Conservation (phyloP, 2,888 invertebrate genomes). For the Anodontia alba region DNA sequence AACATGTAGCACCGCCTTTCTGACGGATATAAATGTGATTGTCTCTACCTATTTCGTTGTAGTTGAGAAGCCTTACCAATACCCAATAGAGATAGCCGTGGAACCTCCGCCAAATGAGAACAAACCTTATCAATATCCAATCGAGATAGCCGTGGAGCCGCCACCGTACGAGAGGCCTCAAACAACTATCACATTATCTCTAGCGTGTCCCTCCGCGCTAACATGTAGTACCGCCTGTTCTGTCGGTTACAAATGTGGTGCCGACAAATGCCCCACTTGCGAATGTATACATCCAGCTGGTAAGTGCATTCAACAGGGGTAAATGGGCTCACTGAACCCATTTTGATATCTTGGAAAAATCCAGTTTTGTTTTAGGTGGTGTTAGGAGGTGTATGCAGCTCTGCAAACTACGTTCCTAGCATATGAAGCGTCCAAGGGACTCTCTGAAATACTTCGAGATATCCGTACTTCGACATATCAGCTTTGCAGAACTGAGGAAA, state of each 20-base stretch:
- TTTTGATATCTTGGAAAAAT: no score
- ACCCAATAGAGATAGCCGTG: slow-evolving; percentile 46
- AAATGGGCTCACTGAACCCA: no score
- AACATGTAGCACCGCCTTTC: slow-evolving; percentile 50
- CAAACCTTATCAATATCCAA: slow-evolving; percentile 34
- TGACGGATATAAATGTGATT: slow-evolving; percentile 64
- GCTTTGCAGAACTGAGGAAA: no score
- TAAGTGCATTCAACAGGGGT: no score
- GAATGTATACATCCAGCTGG: slow-evolving; percentile 66
- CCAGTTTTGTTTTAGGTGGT: no score
- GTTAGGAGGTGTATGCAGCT: no score
- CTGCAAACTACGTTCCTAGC: no score
- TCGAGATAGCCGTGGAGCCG: slow-evolving; percentile 48
- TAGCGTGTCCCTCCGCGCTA: slow-evolving; percentile 30
- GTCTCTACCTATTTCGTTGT: no score
- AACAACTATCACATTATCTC: slow-evolving; percentile 18
- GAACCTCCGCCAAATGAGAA: slow-evolving; percentile 33
- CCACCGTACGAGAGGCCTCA: slow-evolving; percentile 26
- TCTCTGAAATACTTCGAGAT: no score
- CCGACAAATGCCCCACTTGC: slow-evolving; percentile 64
- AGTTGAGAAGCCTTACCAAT: slow-evolving; percentile 24
- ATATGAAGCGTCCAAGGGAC: no score
- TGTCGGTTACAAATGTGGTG: slow-evolving; percentile 65
- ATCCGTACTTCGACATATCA: no score
- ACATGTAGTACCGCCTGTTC: slow-evolving; percentile 56